phyloP scores from a whole-genome alignment of 92 coral and sea anemone species.

The Palythoa grandis region DNA sequence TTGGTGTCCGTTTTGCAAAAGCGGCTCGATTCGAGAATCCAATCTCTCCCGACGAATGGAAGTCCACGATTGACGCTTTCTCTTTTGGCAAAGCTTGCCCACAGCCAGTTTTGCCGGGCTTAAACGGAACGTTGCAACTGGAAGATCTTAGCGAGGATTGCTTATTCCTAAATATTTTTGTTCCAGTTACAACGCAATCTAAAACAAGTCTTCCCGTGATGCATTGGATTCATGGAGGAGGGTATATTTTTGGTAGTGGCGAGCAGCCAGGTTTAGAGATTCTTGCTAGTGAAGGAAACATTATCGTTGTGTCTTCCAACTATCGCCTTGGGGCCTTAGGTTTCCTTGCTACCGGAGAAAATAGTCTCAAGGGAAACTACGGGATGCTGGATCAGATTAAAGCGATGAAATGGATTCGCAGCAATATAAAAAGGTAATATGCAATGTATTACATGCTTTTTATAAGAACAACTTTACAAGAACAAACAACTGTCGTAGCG shows the following conservation, averaged over 20 bases:
- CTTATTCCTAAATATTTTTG: conserved; percentile 25
- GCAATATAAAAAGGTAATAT: neutral
- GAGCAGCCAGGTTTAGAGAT: neutral
- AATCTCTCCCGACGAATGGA: neutral
- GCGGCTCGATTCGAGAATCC: conserved; percentile 22
- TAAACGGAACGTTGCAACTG: neutral
- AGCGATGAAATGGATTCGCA: conserved; percentile 43
- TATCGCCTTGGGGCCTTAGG: conserved; percentile 42
- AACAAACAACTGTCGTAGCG: too few species aligned
- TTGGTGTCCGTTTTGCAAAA: conserved; percentile 10
- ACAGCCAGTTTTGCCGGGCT: neutral
- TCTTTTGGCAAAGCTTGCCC: conserved; percentile 21
- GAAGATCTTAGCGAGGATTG: conserved; percentile 34
- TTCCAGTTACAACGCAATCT: neutral
- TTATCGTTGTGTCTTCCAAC: conserved; percentile 31
- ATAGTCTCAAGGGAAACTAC: conserved; percentile 16
- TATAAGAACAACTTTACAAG: too few species aligned
- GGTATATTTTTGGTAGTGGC: neutral
- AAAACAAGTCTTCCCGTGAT: conserved; percentile 2
- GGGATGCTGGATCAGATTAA: conserved; percentile 37
- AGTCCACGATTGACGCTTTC: neutral
- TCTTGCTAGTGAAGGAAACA: conserved; percentile 27
- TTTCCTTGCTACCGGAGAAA: conserved; percentile 16
- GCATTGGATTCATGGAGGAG: conserved; percentile 43
- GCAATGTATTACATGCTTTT: too few species aligned